Evolutionary conservation across 2,113 vertebrate species (phyloP).

Genomic region (Caranx ignobilis): DNA sequence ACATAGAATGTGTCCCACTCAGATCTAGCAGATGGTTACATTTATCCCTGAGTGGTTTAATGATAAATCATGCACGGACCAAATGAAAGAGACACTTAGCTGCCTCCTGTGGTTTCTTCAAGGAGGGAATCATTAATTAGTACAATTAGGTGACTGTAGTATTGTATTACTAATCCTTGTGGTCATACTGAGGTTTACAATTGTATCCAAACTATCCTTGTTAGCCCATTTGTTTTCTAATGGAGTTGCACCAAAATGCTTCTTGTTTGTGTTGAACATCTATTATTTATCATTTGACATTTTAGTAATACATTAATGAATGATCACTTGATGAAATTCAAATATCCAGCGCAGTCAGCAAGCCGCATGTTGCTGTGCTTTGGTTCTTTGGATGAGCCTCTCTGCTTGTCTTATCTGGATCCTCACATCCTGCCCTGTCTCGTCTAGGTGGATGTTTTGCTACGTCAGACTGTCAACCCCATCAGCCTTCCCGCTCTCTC

Average conservation of each 20-base stretch:
- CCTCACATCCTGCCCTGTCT: neutral
- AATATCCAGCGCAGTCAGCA: too few species aligned
- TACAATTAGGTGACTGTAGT: neutral
- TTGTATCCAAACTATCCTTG: neutral
- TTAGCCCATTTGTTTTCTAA: neutral
- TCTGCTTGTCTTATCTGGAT: too few species aligned
- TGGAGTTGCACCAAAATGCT: neutral
- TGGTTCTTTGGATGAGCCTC: too few species aligned
- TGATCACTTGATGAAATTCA: too few species aligned
- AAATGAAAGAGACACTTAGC: too few species aligned
- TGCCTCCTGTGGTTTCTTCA: too few species aligned
- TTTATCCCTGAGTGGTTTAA: neutral
- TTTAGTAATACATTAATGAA: neutral
- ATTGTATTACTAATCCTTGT: neutral
- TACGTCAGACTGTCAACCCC: conserved; percentile 83
- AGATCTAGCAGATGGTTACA: too few species aligned
- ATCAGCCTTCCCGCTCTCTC: conserved; percentile 90
- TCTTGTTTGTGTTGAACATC: neutral
- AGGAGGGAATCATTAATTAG: too few species aligned
- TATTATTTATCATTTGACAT: neutral
- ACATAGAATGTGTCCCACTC: too few species aligned
- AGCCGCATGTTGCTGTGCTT: too few species aligned
- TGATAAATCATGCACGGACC: neutral
- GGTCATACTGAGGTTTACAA: neutral
- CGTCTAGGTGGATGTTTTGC: conserved; percentile 88